Base-by-base conservation (phyloP, 1,140 invertebrate species). In the Idris sp. region DNA sequence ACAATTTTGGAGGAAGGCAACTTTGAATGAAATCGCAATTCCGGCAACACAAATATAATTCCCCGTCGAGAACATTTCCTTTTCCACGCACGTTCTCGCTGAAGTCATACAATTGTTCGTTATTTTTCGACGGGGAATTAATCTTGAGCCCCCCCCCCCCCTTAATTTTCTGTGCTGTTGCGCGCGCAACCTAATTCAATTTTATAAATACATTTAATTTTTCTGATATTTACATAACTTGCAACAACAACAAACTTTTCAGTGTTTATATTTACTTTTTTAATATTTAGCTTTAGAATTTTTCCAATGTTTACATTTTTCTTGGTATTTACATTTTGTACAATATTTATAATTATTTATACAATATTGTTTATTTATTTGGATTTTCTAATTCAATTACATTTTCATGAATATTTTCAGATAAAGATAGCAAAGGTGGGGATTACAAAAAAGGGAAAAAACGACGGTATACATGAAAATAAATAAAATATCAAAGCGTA, bases 401-500 rank as follows among this genome's bases (percentile, higher is more conserved):
- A n/a, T n/a, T n/a, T n/a, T n/a, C n/a, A n/a, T n/a, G n/a, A n/a
- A n/a, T n/a, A n/a, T n/a, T n/a, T n/a, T n/a, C n/a, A n/a, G n/a
- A n/a, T n/a, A n/a, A n/a, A n/a, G n/a, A n/a, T n/a, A n/a, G 15
- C 35, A 38, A 36, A 19, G 31, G 49, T 14, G 7, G 36, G 38
- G 14, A 13, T 33, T 18, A 56, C 22, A 25, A 33, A 38, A 44
- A 65, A 40, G 53, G 41, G 56, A 44, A n/a, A 36, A 46, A 31
- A 38, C 51, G 51, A 44, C 28, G 49, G 58, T 72, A 72, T 64
- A 72, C 51, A 64, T 58, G 56, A 72, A 72, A 77, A 68, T 65
- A 75, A 75, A 75, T 71, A 76, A 76, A 76, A 76, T 76, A 76
- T 76, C 73, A 65, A n/a, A 71, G 73, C 73, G 65, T 76, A 76